These are phyloP conservation scores for Onychostoma macrolepis DNA, from an alignment of 2,113 vertebrate genomes.

Conservation along the genomic window DNA sequence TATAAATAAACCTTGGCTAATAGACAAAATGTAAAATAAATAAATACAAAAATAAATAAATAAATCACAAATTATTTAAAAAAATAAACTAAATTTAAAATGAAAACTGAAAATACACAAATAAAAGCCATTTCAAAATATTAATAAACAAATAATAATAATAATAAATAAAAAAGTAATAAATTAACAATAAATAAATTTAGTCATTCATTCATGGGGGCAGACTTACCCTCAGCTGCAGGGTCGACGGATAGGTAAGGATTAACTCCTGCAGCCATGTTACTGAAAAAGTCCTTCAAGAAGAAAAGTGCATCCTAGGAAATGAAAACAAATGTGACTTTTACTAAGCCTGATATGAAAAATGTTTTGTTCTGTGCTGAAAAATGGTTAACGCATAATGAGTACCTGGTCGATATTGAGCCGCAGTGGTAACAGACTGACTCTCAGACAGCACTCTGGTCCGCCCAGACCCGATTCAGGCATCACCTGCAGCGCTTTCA, in stretches of 20 bases:
- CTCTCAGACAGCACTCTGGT: slow-evolving; percentile 87
- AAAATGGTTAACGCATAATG: background rate
- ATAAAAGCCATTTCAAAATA: no score
- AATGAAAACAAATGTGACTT: background rate
- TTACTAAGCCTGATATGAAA: background rate
- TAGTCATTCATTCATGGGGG: no score
- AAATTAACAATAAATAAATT: no score
- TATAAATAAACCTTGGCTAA: no score
- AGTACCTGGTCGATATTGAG: slow-evolving; percentile 89
- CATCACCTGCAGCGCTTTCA: slow-evolving; percentile 88
- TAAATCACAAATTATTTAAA: no score
- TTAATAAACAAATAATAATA: no score
- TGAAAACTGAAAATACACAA: no score
- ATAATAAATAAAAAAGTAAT: background rate
- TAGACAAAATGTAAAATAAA: no score
- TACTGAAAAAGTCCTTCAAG: slow-evolving; percentile 90
- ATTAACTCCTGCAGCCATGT: slow-evolving; percentile 81
- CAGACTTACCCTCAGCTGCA: slow-evolving; percentile 79
- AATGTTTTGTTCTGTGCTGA: background rate
- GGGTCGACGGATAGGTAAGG: slow-evolving; percentile 82
- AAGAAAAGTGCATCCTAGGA: slow-evolving; percentile 90
- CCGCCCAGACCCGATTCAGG: slow-evolving; percentile 82
- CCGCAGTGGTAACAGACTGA: slow-evolving; percentile 87
- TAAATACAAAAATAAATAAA: no score
- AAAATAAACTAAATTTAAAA: no score